These are phyloP conservation scores for Microplitis deprimator DNA, from an alignment of 2,888 invertebrate species.

Conservation along the genomic window DNA sequence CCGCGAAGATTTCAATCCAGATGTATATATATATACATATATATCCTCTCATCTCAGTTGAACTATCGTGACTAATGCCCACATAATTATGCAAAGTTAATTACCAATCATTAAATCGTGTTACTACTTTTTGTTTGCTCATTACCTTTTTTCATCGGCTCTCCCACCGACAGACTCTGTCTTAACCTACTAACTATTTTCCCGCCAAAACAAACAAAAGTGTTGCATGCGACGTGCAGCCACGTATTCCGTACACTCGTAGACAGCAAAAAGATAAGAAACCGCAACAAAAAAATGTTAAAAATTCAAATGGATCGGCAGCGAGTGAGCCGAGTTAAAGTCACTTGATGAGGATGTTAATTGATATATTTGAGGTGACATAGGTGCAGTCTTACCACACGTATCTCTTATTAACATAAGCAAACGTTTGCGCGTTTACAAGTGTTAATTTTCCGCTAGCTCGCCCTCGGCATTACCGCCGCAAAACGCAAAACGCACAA, in stretches of 20 bases:
- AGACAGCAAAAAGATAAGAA: conserved; percentile 6
- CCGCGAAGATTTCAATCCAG: conserved; percentile 43
- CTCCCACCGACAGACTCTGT: background rate
- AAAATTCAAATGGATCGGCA: conserved; percentile 30
- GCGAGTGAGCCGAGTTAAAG: conserved; percentile 19
- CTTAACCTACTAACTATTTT: conserved; percentile 28
- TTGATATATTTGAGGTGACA: conserved; percentile 68
- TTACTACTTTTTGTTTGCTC: background rate
- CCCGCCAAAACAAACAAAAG: conserved; percentile 11
- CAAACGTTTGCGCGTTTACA: conserved; percentile 62
- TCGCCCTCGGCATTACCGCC: conserved; percentile 44
- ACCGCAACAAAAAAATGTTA: conserved; percentile 10
- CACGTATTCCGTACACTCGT: too few relatives aligned
- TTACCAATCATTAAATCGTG: conserved; percentile 23
- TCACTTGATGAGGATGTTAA: conserved; percentile 69
- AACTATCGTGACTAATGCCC: conserved; percentile 28
- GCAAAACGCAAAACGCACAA: background rate
- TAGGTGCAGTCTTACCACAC: conserved; percentile 45
- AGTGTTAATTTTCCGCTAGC: conserved; percentile 67
- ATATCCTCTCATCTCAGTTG: conserved; percentile 19
- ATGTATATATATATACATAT: conserved; percentile 31
- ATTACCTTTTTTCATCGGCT: background rate
- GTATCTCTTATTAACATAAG: conserved; percentile 66
- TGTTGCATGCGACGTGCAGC: conserved; percentile 2
- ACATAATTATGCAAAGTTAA: conserved; percentile 40